Evolutionary conservation across 23 tunicate genomes (phyloP).

Genomic region (Ascidia mentula): DNA sequence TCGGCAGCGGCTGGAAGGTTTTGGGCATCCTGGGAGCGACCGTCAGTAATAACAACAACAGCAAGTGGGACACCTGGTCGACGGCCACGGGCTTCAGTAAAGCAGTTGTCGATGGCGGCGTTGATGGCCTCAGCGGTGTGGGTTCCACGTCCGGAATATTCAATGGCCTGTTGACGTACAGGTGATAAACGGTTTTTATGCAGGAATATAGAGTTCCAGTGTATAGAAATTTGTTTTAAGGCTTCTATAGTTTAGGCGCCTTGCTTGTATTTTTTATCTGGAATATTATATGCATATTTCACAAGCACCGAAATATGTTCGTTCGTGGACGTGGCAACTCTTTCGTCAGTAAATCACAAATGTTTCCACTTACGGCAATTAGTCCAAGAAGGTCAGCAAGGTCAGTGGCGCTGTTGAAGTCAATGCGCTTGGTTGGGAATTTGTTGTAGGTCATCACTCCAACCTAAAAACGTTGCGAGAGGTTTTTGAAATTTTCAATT

Average conservation of each 20-base stretch:
- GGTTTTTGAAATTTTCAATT: neutral
- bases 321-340: too few relatives aligned
- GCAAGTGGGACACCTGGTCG: conserved; percentile 62
- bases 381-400: conserved; percentile 41
- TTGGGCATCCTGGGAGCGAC: conserved; percentile 59
- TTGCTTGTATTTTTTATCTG: too few relatives aligned
- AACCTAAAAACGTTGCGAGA: conserved; percentile 25
- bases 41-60: conserved; percentile 77
- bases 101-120: conserved; percentile 22
- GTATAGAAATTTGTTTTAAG: too few relatives aligned
- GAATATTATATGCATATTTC: too few relatives aligned
- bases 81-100: conserved; percentile 49
- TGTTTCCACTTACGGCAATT: conserved; percentile 65
- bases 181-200: neutral
- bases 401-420: conserved; percentile 45
- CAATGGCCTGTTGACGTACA: conserved; percentile 37
- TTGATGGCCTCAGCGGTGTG: conserved; percentile 82
- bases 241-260: too few relatives aligned
- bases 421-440: conserved; percentile 38
- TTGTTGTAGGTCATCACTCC: conserved; percentile 82
- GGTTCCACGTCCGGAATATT: conserved; percentile 86
- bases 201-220: too few relatives aligned
- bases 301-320: too few relatives aligned
- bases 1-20: conserved; percentile 44
- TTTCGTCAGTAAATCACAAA: too few relatives aligned